Percentiles rank a stretch among this genome's conserved stretches.
These are phyloP conservation scores for Diadumene lineata DNA, from an alignment of 92 coral and sea anemone genomes.

Conservation along the genomic window DNA sequence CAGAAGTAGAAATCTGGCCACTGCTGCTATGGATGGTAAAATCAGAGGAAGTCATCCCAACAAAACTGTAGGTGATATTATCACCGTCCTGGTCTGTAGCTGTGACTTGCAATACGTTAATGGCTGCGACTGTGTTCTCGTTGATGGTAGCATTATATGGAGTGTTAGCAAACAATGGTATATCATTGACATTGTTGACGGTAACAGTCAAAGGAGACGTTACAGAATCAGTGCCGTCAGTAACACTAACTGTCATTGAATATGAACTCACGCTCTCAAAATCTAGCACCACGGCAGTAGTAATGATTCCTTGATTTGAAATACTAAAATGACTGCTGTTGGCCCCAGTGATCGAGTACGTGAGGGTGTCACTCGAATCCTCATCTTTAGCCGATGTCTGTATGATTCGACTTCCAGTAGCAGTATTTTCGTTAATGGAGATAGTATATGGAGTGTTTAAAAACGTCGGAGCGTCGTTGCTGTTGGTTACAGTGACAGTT, in stretches of 20 bases:
- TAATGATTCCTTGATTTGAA: constrained; percentile 54
- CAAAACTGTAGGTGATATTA: constrained; percentile 35
- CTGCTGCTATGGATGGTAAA: constrained; percentile 51
- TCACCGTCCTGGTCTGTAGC: constrained; percentile 60
- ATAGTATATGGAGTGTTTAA: constrained; percentile 51
- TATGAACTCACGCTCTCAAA: constrained; percentile 58
- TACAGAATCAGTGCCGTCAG: constrained; percentile 48
- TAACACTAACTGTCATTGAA: constrained; percentile 52
- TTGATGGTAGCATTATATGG: constrained; percentile 42
- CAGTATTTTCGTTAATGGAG: constrained; percentile 54
- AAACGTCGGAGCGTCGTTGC: constrained; percentile 60
- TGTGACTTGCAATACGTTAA: constrained; percentile 48
- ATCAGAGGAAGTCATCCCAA: constrained; percentile 58
- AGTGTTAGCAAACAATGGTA: constrained; percentile 38
- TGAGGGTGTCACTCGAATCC: constrained; percentile 43
- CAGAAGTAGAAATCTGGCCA: constrained; percentile 44
- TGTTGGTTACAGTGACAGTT: constrained; percentile 43
- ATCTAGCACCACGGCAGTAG: constrained; percentile 40
- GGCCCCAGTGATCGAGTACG: constrained; percentile 46
- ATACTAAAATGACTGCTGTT: constrained; percentile 50
- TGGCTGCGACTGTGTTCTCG: constrained; percentile 40
- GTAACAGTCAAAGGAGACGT: constrained; percentile 48
- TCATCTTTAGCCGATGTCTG: constrained; percentile 60
- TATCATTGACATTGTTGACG: constrained; percentile 47
- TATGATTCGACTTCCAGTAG: constrained; percentile 42